Base-by-base conservation (phyloP, 2,797 vertebrate species). In the Pseudotriccus pelzelni region DNA sequence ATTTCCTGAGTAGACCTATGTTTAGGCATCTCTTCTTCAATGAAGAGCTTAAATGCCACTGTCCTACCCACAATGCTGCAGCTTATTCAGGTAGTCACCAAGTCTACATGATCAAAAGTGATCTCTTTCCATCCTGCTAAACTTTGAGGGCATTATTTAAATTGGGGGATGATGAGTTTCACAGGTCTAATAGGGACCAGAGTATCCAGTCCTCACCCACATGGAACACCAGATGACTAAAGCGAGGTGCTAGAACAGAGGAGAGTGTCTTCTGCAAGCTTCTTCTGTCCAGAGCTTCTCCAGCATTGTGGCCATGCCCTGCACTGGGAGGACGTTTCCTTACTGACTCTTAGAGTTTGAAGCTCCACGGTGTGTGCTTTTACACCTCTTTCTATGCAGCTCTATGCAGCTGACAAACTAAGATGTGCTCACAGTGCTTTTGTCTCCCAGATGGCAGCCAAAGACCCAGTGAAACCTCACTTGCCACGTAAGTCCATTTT, bases 231-330 rank as follows among this genome's bases (percentile, higher is more conserved):
- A 76, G 55, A 22, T 0, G 9, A 37, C 13, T 46, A 27, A 84
- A 21, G 12, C 0, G 0, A 39, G 46, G 46, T 60, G 24, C 28
- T 30, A 5, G 43, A 17, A 6, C 36, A 49, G 55, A 64, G 58
- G 15, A 44, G 23, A 6, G 14, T 28, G n/a, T 16, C 12, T 83
- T 77, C 52, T 52, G 47, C 24, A 56, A 39, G 14, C 12, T 58
- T 46, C 30, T 19, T 64, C 25, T 58, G 13, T 14, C 53, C 62
- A 41, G 32, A 27, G 5, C 34, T 84, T 72, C 37, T 78, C 34
- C 32, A 86, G 32, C 1, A 1, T 30, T 4, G 2, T 4, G 20
- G 20, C 83, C 0, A 0, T 67, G 32, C 30, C 6, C 17, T 60
- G 39, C 69, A 9, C 13, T 39, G 44, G 23, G 32, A 90, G 41